Evolutionary conservation across 2,888 invertebrate genomes (phyloP).

Genomic region (Chironomus riparius): DNA sequence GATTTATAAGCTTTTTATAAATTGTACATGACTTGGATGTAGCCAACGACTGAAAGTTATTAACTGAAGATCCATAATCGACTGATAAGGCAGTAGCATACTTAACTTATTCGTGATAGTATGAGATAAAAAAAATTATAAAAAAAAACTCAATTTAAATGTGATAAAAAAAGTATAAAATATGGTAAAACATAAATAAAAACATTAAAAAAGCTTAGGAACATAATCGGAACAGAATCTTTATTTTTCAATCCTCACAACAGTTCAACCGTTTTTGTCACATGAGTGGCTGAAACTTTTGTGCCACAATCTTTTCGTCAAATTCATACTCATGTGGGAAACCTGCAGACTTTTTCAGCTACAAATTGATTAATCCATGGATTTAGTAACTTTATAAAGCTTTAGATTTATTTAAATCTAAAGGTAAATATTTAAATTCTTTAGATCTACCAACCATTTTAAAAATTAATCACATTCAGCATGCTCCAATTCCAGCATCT

Average conservation of each 20-base stretch:
- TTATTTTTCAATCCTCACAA: background rate
- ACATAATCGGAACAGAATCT: background rate
- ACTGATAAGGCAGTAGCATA: background rate
- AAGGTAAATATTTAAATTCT: background rate
- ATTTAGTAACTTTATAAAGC: background rate
- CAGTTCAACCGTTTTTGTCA: background rate
- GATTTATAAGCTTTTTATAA: too few species aligned
- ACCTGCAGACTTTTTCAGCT: background rate
- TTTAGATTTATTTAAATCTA: background rate
- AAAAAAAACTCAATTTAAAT: background rate
- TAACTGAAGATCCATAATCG: too few species aligned
- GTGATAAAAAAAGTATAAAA: slow-evolving; percentile 9
- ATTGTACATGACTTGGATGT: too few species aligned
- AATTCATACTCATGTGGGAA: too few species aligned
- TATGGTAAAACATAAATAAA: background rate
- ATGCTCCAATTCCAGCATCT: too few species aligned
- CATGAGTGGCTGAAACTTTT: background rate
- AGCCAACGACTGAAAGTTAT: too few species aligned
- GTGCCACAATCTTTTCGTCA: too few species aligned
- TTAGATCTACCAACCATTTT: too few species aligned
- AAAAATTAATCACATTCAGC: too few species aligned
- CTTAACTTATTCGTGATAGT: slow-evolving; percentile 2
- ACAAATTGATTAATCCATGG: background rate
- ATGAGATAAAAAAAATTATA: background rate
- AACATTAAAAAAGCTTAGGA: background rate